Conservation (phyloP, 2,113 vertebrate species). For the Amblyornis subalaris region DNA sequence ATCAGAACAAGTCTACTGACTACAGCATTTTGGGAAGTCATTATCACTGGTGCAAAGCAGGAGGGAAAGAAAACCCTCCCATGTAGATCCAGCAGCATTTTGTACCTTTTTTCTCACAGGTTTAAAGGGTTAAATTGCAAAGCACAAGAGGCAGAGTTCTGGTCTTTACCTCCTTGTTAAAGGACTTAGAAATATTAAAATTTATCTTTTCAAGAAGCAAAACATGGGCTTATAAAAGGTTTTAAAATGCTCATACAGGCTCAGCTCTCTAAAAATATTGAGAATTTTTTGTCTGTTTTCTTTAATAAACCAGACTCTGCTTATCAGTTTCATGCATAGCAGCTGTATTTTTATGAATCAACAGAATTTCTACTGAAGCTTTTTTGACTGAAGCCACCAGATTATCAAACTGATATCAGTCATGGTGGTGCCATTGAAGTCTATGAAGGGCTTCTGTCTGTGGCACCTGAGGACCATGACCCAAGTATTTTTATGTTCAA, state of each 20-base stretch:
- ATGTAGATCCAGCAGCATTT: not conserved
- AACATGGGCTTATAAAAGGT: not conserved
- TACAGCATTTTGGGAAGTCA: not conserved
- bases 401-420: not conserved
- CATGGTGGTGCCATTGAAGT: not conserved
- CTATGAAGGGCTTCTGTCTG: not conserved
- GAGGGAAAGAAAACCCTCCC: not conserved
- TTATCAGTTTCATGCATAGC: not conserved
- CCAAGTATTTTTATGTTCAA: not conserved
- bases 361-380: not conserved
- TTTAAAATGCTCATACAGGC: not conserved
- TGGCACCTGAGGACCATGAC: not conserved
- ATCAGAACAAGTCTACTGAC: not conserved
- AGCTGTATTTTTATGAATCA: not conserved
- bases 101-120: not conserved
- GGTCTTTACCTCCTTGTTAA: not conserved
- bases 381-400: not conserved
- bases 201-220: not conserved
- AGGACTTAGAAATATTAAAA: not conserved
- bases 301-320: not conserved
- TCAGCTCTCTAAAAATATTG: not conserved
- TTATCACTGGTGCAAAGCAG: not conserved
- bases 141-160: not conserved
- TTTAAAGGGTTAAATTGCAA: not conserved
- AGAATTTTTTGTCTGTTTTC: not conserved